Evolutionary conservation across 2,888 invertebrate genomes (phyloP), one percentile per base, ranked within the genome.

Genomic region (Pammene aurita): DNA sequence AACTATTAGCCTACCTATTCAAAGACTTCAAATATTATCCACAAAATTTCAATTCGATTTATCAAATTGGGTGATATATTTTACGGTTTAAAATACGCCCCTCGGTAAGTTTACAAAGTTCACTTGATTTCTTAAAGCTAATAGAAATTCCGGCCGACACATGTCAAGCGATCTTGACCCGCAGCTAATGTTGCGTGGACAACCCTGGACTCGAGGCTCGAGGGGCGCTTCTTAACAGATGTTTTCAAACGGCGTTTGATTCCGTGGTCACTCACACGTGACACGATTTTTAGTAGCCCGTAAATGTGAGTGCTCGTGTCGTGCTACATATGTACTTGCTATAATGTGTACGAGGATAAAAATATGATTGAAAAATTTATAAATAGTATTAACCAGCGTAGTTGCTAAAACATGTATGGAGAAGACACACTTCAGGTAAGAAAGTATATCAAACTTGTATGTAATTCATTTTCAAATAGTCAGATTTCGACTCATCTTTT

Each of bases 171-270:
- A 78, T 83, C 79, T 83, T 74, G 78, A 80, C 77, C 77, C 74
- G 66, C 76, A 74, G 78, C 79, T 90, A 92, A 90, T 90, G 85
- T 90, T 86, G 77, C 90, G 88, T 83, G 77, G 84, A 84, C 86
- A 88, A 82, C 89, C 26, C 26, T 86, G 91, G 91, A 86, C 82
- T 79, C 81, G 75, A 72, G 78, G 78, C 26, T 26, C 26, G 26
- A 26, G 82, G 80, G 7, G 34, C 34, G 6, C 34, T 34, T 82
- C 82, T 83, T 84, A 84, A 87, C 85, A 83, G 88, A 86, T 88
- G 85, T 87, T 86, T 83, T 80, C 77, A 77, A 84, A 85, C 81
- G 79, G 80, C 81, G 80, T 80, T 79, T 85, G 85, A 89, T 89
- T 90, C 88, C 73, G 72, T 73, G 57, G n/a, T 13, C 11, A n/a